phyloP scores from a whole-genome alignment of 2,888 invertebrate species.

The Yponomeuta plumbellus region DNA sequence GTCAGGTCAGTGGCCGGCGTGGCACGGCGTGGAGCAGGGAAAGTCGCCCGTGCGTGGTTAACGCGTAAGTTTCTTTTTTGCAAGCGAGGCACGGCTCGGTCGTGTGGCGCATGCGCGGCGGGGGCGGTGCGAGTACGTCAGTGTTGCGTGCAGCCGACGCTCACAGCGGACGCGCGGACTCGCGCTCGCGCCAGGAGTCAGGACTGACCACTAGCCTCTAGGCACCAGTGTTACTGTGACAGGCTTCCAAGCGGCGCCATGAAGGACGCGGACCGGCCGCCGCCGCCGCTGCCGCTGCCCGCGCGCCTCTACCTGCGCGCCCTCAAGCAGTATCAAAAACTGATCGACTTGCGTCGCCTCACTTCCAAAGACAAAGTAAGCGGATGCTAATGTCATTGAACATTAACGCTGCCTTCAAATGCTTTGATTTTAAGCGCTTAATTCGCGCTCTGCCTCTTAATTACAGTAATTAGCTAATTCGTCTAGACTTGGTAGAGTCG shows the following conservation, averaged over 20 bases:
- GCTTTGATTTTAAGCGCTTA: slow-evolving; percentile 5
- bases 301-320: slow-evolving; percentile 76
- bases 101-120: slow-evolving; percentile 58
- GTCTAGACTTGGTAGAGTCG: not conserved
- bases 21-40: slow-evolving; percentile 41
- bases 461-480: not conserved
- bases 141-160: slow-evolving; percentile 66
- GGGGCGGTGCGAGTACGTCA: slow-evolving; percentile 46
- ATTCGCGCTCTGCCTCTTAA: not conserved
- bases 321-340: slow-evolving; percentile 79
- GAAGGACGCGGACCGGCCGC: slow-evolving; percentile 49
- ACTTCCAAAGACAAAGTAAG: slow-evolving; percentile 73
- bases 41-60: slow-evolving; percentile 55
- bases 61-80: slow-evolving; percentile 61
- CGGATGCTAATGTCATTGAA: slow-evolving; percentile 19
- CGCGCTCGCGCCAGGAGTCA: not conserved
- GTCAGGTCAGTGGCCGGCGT: slow-evolving; percentile 52
- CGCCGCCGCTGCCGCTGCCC: slow-evolving; percentile 50
- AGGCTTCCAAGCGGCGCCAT: slow-evolving; percentile 7
- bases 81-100: slow-evolving; percentile 38
- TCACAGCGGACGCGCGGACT: slow-evolving; percentile 71
- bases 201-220: not conserved
- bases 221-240: not conserved
- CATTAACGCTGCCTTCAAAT: slow-evolving; percentile 3
- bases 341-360: slow-evolving; percentile 74